Percentiles rank a stretch among this genome's conserved stretches.
Conservation (phyloP, 2,888 invertebrate species). For the Vannuccia rotundouncinata region DNA sequence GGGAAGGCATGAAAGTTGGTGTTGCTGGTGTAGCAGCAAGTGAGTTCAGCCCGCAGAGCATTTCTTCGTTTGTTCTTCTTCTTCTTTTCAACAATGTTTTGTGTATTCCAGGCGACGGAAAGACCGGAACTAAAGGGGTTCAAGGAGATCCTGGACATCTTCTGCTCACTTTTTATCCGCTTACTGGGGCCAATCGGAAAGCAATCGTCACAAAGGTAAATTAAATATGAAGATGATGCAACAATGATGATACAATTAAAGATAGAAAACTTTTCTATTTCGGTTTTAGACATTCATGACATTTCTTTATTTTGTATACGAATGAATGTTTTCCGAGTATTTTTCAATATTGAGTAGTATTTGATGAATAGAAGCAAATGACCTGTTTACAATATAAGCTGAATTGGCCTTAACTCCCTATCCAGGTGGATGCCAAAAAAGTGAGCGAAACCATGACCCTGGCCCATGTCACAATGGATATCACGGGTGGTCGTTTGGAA, state of each 20-base stretch:
- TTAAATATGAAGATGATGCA: not conserved
- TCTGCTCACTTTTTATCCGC: slow-evolving; percentile 27
- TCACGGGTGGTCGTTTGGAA: slow-evolving; percentile 46
- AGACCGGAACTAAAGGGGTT: slow-evolving; percentile 44
- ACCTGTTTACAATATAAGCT: no score
- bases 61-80: not conserved
- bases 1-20: slow-evolving; percentile 55
- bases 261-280: no score
- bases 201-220: not conserved
- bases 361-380: no score
- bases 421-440: not conserved
- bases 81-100: not conserved
- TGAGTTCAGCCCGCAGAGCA: not conserved
- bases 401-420: not conserved
- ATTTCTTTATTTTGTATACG: no score
- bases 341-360: no score
- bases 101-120: not conserved
- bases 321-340: no score
- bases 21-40: slow-evolving; percentile 47
- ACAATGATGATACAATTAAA: no score
- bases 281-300: no score
- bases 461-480: slow-evolving; percentile 43
- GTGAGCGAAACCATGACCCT: not conserved
- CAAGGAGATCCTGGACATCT: slow-evolving; percentile 51
- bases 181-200: not conserved